Conservation (phyloP, 2,888 invertebrate genomes). For the Drosophila birchii region DNA sequence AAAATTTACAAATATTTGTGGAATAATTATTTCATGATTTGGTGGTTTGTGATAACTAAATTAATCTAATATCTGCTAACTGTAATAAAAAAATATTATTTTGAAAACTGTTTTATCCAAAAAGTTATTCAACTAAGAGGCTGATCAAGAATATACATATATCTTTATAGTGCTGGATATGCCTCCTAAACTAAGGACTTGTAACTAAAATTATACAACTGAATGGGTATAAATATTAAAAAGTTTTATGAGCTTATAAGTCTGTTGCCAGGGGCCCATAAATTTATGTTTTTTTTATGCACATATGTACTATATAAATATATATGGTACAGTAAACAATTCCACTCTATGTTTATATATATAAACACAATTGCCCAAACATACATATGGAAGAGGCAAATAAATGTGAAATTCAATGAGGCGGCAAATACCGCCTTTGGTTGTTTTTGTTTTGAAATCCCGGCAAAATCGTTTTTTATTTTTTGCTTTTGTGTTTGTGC, state of each 20-base stretch:
- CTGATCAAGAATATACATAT: no score
- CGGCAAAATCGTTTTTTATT: conserved; percentile 13
- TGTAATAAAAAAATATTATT: background rate
- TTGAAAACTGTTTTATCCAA: background rate
- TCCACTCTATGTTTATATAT: background rate
- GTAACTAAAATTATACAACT: background rate
- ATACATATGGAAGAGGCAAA: no score
- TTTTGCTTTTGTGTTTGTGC: conserved; percentile 20
- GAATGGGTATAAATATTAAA: background rate
- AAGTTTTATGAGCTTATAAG: background rate
- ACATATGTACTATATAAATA: background rate
- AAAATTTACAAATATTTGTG: no score
- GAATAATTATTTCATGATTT: no score
- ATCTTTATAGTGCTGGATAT: no score
- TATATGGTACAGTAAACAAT: background rate
- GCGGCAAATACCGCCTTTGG: conserved; percentile 6
- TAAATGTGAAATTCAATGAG: conserved; percentile 28
- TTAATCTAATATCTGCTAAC: background rate
- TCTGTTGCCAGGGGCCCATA: conserved; percentile 28
- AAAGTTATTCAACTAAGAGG: background rate
- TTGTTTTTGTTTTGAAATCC: conserved; percentile 21
- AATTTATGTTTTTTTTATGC: conserved; percentile 4
- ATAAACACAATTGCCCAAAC: background rate
- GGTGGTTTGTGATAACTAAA: no score
- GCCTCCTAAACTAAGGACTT: background rate